Percentiles rank a stretch among this genome's conserved stretches.
These are phyloP conservation scores for Mesembrinibis cayennensis DNA, from an alignment of 2,113 vertebrate genomes.

Conservation along the genomic window DNA sequence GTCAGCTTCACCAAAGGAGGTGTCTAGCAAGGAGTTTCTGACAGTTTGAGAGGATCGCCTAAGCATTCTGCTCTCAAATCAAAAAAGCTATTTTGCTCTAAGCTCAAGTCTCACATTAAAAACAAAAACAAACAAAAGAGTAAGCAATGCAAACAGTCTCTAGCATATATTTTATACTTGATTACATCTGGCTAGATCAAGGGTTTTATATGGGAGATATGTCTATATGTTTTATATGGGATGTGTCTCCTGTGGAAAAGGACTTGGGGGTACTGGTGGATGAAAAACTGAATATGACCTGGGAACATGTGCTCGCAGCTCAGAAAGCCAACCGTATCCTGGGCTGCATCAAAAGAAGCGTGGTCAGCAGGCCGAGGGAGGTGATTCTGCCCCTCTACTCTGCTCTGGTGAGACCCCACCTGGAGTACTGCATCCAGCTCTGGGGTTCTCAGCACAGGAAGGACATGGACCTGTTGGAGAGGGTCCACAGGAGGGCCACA, in stretches of 20 bases:
- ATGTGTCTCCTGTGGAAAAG: not conserved
- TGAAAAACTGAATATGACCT: not conserved
- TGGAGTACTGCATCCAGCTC: not conserved
- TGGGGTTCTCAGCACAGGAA: no score
- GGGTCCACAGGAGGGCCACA: no score
- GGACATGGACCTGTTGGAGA: no score
- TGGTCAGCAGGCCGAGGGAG: fast-evolving
- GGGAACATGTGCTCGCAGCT: fast-evolving
- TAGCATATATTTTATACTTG: not conserved
- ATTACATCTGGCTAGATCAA: not conserved
- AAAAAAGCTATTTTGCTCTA: not conserved
- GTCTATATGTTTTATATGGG: not conserved
- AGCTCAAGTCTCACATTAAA: not conserved
- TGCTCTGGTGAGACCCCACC: not conserved
- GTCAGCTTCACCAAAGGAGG: not conserved
- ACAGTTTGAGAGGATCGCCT: not conserved
- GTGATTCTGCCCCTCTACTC: not conserved
- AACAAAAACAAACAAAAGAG: not conserved
- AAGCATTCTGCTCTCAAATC: not conserved
- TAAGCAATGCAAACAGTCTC: not conserved
- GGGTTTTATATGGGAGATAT: not conserved
- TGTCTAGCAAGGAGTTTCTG: not conserved
- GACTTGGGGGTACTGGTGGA: not conserved
- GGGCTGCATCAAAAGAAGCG: fast-evolving
- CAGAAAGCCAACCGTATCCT: not conserved